These are phyloP conservation scores for Megathymus violae DNA, from an alignment of 1,140 invertebrate genomes.

Conservation along the genomic window DNA sequence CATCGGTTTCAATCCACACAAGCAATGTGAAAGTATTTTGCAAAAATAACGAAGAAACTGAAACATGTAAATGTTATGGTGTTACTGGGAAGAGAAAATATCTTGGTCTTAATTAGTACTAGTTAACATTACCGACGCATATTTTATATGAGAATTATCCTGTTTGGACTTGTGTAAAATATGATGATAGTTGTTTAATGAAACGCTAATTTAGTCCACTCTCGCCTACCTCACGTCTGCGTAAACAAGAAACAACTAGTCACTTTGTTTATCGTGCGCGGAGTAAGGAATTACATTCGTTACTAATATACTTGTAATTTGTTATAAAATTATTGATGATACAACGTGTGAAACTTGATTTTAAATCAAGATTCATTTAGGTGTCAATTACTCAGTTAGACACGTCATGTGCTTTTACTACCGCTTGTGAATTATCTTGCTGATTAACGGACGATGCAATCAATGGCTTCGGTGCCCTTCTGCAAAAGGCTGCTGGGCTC, in stretches of 20 bases:
- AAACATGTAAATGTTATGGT: background rate
- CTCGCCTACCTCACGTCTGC: background rate
- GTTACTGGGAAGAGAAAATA: background rate
- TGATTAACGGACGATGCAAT: too few relatives aligned
- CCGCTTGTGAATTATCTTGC: too few relatives aligned
- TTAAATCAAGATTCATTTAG: too few relatives aligned
- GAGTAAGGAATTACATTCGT: background rate
- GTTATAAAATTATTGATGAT: background rate
- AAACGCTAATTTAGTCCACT: slow-evolving; percentile 15
- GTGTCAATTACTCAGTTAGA: too few relatives aligned
- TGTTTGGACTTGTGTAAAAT: slow-evolving; percentile 15
- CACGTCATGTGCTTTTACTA: too few relatives aligned
- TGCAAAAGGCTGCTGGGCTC: too few relatives aligned
- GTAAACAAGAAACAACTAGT: background rate
- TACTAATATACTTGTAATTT: background rate
- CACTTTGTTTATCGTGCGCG: background rate
- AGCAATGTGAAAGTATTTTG: background rate
- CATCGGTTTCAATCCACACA: background rate
- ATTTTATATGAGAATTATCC: slow-evolving; percentile 16
- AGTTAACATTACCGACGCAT: slow-evolving; percentile 9
- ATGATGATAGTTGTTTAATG: slow-evolving; percentile 14
- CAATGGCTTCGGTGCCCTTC: too few relatives aligned
- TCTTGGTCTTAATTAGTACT: background rate
- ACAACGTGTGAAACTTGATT: too few relatives aligned
- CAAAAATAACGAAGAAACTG: background rate